phyloP scores from a whole-genome alignment of 1,140 invertebrate species.

The Rhopalosiphum maidis region DNA sequence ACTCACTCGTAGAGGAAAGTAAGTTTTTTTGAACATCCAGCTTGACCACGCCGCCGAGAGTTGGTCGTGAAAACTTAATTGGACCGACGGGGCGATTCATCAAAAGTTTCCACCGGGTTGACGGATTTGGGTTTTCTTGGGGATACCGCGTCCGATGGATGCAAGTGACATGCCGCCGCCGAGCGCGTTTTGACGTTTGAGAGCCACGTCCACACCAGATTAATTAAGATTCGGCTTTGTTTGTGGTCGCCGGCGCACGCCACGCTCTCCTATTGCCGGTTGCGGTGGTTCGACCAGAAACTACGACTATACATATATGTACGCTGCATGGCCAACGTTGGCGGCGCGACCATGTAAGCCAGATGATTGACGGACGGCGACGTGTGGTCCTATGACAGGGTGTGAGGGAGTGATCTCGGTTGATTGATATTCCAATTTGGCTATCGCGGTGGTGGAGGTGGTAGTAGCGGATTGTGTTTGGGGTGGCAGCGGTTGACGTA shows the following conservation, averaged over 20 bases:
- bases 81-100: slow-evolving; percentile 27
- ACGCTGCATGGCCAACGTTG: background rate
- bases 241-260: slow-evolving; percentile 33
- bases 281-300: background rate
- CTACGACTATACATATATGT: background rate
- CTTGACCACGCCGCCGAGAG: background rate
- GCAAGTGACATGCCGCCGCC: slow-evolving; percentile 39
- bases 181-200: slow-evolving; percentile 41
- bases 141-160: background rate
- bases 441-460: background rate
- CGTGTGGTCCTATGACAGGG: background rate
- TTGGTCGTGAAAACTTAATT: slow-evolving; percentile 19
- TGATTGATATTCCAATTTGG: slow-evolving; percentile 54
- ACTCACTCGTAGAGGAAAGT: background rate
- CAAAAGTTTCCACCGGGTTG: slow-evolving; percentile 36
- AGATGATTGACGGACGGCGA: slow-evolving; percentile 46
- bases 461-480: too few relatives aligned
- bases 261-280: background rate
- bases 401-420: background rate
- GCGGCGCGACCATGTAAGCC: background rate
- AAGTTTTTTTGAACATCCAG: background rate
- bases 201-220: slow-evolving; percentile 41
- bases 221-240: slow-evolving; percentile 56
- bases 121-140: slow-evolving; percentile 16
- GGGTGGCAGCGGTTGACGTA: background rate